These are phyloP conservation scores for Drosophila bifasciata DNA, from an alignment of 1,140 invertebrate species.

Conservation along the genomic window DNA sequence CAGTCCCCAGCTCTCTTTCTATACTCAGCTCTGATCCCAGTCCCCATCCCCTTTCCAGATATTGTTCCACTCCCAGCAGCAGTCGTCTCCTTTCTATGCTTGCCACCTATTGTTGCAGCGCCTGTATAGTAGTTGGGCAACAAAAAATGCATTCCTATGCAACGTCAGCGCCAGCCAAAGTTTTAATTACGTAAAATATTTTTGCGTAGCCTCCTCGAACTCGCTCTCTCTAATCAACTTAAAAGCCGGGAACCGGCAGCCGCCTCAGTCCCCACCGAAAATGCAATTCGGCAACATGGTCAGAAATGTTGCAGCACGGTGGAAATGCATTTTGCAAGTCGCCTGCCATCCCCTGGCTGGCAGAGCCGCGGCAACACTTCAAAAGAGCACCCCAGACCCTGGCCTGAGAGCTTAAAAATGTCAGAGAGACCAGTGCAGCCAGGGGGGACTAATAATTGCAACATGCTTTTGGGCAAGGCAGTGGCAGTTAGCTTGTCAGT, in stretches of 20 bases:
- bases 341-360: slow-evolving; percentile 33
- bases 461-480: background rate
- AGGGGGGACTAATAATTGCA: slow-evolving; percentile 26
- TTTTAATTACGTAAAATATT: slow-evolving; percentile 83
- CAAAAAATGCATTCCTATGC: slow-evolving; percentile 37
- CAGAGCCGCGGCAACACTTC: slow-evolving; percentile 27
- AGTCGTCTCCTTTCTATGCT: too few relatives aligned
- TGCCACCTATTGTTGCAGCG: slow-evolving; percentile 17
- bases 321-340: slow-evolving; percentile 13
- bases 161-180: slow-evolving; percentile 63
- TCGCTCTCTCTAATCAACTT: slow-evolving; percentile 72
- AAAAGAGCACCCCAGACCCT: slow-evolving; percentile 15
- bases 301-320: slow-evolving; percentile 44
- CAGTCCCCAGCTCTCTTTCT: background rate
- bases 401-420: slow-evolving; percentile 11
- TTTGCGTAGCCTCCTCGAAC: slow-evolving; percentile 46
- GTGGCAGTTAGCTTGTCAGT: background rate
- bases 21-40: background rate
- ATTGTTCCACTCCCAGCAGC: too few relatives aligned
- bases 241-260: slow-evolving; percentile 45
- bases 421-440: slow-evolving; percentile 15
- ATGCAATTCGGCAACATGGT: slow-evolving; percentile 66
- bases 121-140: slow-evolving; percentile 15
- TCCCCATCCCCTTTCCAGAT: too few relatives aligned
- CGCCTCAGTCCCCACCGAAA: slow-evolving; percentile 29